Evolutionary conservation across 2,888 invertebrate species (phyloP), one percentile per base, ranked within the genome.

Genomic region (Tenthredo livida): DNA sequence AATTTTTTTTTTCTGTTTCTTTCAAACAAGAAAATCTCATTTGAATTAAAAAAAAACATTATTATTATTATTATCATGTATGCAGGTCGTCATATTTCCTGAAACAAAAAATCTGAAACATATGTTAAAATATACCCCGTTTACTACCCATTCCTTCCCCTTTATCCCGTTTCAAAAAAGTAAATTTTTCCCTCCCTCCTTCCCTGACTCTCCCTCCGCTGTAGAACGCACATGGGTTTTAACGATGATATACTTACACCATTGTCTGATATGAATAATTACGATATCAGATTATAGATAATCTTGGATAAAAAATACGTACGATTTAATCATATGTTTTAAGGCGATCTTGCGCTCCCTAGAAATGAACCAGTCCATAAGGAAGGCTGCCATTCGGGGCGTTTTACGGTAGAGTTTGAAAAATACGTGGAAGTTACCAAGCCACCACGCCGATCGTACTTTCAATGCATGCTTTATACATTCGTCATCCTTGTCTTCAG

Each of bases 331-430:
- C 94, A 99, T 97, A 93, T 96, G 96, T 94, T 97, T 98, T 92
- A 99, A 95, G 91, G 98, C 99, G 90, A 95, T 94, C 94, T 98
- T 98, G 92, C 99, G 95, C 94, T 99, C 99, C 91, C 99, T 95
- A 88, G 98, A 97, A 92, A 98, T 96, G 95, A 99, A 99, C 98
- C 99, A 98, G 94, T 99, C 99, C 95, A 99, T 97, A 89, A 99
- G 95, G 94, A 98, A 98, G 85, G 98, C 98, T 73, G 98, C 97
- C 99, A 99, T 99, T 92, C 97, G 95, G 29, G 99, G 99, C 65
- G 99, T 97, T 86, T 94, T 94, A 91, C 96, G 96, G 94, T 99
- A 99, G 86, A 99, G 94, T 91, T 96, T 95, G 95, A 99, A 99
- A 94, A 99, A 97, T 93, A 96, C 96, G 93, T 97, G 97, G 94